Evolutionary conservation across 2,797 vertebrate genomes (phyloP).

Genomic region (Lepidocolaptes lacrymiger): DNA sequence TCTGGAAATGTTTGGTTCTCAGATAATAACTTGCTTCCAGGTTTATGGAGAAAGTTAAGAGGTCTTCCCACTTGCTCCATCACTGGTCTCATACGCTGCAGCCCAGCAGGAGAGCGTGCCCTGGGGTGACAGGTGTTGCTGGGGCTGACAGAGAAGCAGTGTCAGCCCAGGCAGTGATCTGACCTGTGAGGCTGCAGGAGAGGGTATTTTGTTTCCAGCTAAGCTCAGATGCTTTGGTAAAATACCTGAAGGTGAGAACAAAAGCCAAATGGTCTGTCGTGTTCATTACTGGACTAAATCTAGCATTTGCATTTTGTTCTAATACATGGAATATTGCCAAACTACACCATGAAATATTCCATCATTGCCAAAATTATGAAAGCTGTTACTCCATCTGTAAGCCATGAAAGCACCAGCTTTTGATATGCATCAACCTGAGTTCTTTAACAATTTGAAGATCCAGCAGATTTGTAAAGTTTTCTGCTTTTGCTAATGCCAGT

Average conservation of each 20-base stretch:
- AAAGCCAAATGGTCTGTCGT: background rate
- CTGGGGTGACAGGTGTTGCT: background rate
- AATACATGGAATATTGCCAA: background rate
- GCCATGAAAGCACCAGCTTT: background rate
- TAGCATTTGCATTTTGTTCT: background rate
- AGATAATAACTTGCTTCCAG: background rate
- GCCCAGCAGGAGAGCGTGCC: background rate
- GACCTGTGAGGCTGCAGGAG: background rate
- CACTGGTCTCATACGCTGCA: background rate
- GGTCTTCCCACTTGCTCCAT: background rate
- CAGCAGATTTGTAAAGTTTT: background rate
- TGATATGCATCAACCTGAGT: background rate
- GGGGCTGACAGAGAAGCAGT: background rate
- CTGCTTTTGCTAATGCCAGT: background rate
- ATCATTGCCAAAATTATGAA: background rate
- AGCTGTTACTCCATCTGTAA: background rate
- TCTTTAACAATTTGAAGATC: background rate
- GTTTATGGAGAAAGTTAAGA: background rate
- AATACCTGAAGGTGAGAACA: background rate
- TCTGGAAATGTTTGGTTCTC: background rate
- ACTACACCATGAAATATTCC: background rate
- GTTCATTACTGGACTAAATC: background rate
- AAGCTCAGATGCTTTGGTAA: background rate
- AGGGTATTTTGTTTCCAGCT: rapidly evolving
- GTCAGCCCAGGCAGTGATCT: background rate